phyloP scores from a whole-genome alignment of 2,113 vertebrate species.

The Xyrauchen texanus region DNA sequence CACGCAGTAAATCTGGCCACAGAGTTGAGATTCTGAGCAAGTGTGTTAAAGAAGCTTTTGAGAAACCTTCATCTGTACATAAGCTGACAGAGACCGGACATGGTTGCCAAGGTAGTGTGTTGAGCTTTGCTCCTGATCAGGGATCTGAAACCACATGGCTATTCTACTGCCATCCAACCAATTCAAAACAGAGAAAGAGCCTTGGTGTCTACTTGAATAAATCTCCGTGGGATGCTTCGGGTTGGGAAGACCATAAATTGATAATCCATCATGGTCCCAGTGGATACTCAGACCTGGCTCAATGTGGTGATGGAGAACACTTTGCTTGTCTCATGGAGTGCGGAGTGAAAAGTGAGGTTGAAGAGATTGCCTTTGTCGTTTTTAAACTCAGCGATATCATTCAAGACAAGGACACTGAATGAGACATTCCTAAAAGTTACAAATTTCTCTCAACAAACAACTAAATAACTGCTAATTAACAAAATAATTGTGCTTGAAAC shows the following conservation, averaged over 20 bases:
- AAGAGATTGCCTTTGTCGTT: neutral
- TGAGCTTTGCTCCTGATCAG: slow-evolving; percentile 64
- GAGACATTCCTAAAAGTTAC: too few relatives aligned
- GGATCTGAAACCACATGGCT: slow-evolving; percentile 35
- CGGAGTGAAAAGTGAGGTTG: slow-evolving; percentile 53
- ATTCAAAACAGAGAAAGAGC: slow-evolving; percentile 57
- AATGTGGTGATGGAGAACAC: slow-evolving; percentile 55
- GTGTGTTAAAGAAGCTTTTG: slow-evolving; percentile 59
- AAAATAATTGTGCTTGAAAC: too few relatives aligned
- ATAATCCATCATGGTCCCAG: slow-evolving; percentile 68
- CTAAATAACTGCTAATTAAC: too few relatives aligned
- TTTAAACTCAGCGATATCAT: neutral
- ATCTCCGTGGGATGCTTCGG: slow-evolving; percentile 45
- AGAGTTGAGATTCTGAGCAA: slow-evolving; percentile 68
- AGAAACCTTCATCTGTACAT: neutral
- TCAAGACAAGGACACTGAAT: too few relatives aligned
- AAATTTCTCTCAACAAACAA: too few relatives aligned
- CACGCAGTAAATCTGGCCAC: slow-evolving; percentile 56
- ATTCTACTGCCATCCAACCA: slow-evolving; percentile 76
- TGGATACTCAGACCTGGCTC: slow-evolving; percentile 77
- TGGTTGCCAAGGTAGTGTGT: slow-evolving; percentile 82
- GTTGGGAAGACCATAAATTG: slow-evolving; percentile 65
- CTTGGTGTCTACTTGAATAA: slow-evolving; percentile 75
- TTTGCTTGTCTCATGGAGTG: slow-evolving; percentile 79
- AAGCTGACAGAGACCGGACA: slow-evolving; percentile 62